phyloP scores from a whole-genome alignment of 2,113 vertebrate genomes.

The Neodon shergylaensis region DNA sequence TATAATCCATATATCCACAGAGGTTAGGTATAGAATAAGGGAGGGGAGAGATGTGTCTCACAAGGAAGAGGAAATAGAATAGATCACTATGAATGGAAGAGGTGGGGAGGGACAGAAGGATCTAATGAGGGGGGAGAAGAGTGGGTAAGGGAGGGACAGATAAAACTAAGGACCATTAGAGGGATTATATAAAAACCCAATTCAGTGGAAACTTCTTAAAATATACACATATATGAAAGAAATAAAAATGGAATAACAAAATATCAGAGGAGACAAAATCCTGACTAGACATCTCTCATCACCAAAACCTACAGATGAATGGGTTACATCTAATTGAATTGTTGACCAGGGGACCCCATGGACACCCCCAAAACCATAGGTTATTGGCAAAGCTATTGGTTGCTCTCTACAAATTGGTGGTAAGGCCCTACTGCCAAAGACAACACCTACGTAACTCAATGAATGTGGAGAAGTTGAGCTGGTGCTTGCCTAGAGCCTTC shows the following conservation, averaged over 20 bases:
- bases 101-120: neutral
- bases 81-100: neutral
- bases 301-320: too few species aligned
- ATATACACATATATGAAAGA: neutral
- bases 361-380: neutral
- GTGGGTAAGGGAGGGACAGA: neutral
- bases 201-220: neutral
- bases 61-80: neutral
- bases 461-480: neutral
- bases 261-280: too few species aligned
- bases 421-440: neutral
- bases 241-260: too few species aligned
- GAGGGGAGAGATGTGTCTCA: neutral
- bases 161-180: neutral
- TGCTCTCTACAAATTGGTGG: neutral
- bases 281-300: too few species aligned
- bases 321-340: too few species aligned
- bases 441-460: neutral
- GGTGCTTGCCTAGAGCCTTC: neutral
- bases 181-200: neutral
- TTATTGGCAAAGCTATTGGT: neutral
- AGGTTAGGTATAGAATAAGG: neutral
- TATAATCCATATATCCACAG: neutral
- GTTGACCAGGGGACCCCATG: too few species aligned
- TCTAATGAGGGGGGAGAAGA: neutral